phyloP scores from a whole-genome alignment of 2,888 invertebrate genomes.

The Notocelia uddmanniana region DNA sequence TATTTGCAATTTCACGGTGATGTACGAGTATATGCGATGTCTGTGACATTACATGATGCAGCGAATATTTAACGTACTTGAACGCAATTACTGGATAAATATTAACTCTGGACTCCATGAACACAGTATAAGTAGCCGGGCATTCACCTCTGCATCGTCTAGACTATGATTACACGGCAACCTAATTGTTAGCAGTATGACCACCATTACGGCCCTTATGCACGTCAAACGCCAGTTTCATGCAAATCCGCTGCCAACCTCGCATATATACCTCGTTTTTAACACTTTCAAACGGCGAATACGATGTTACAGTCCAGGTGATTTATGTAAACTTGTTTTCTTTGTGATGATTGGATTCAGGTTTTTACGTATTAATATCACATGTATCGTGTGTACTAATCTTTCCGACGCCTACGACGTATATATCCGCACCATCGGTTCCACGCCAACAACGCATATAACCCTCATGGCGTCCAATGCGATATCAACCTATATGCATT shows the following conservation, averaged over 20 bases:
- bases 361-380: too few relatives aligned
- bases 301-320: neutral
- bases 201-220: constrained; percentile 42
- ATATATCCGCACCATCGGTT: too few relatives aligned
- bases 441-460: too few relatives aligned
- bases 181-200: constrained; percentile 42
- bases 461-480: too few relatives aligned
- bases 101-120: neutral
- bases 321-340: neutral
- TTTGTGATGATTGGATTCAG: neutral
- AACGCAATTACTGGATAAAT: neutral
- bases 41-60: neutral
- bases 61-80: neutral
- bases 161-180: constrained; percentile 30
- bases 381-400: too few relatives aligned
- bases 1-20: too few relatives aligned
- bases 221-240: constrained; percentile 27
- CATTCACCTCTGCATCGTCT: constrained; percentile 29
- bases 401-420: too few relatives aligned
- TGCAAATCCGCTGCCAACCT: constrained; percentile 47
- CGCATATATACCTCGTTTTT: constrained; percentile 37
- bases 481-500: too few relatives aligned
- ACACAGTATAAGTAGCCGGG: neutral
- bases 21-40: neutral
- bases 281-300: constrained; percentile 7